Evolutionary conservation across 2,797 vertebrate genomes (phyloP), one percentile per base, ranked within the genome.

Genomic region (Trematomus bernacchii): DNA sequence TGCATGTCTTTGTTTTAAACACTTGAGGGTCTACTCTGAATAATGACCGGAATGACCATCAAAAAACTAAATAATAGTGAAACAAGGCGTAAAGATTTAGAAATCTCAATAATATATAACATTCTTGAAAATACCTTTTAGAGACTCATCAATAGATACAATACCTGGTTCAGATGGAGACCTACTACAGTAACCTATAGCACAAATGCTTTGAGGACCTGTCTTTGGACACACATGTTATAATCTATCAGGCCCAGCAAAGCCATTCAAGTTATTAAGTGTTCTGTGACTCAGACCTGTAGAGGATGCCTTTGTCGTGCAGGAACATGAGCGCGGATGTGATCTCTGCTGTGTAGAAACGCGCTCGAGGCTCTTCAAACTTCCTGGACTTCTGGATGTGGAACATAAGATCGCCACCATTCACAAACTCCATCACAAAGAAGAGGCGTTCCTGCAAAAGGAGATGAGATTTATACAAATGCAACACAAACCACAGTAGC

Each of bases 361-460:
- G 93, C 0, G 98, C 98, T 42, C 98, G 93, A 2, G 90, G 91
- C 85, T 99, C 98, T 2, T 99, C 98, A 55, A 99, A 99, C 80
- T 98, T 98, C 60, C 97, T 96, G 0, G 98, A 98, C 91, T 99
- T 99, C 94, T 99, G 98, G 84, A 99, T 99, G 89, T 99, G 98
- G 91, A 99, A 99, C 98, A 99, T 99, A 79, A 99, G 91, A 84
- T 99, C 98, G 0, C 98, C 98, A 0, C 98, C 98, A 0, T 99
- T 99, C 76, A 99, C 98, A 77, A 99, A 99, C 93, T 99, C 98
- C 98, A 99, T 99, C 88, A 99, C 97, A 18, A 99, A 99, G 94
- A 99, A 99, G 72, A 99, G 95, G 21, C 97, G 95, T 64, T 96
- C 95, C 96, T 96, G 89, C 47, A 57, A 67, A 59, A 58, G 11